A percentile compares a stretch with the other conserved stretches of the same genome.
These are phyloP conservation scores for Cerceris ruficornis DNA, from an alignment of 2,888 invertebrate genomes.

Conservation along the genomic window DNA sequence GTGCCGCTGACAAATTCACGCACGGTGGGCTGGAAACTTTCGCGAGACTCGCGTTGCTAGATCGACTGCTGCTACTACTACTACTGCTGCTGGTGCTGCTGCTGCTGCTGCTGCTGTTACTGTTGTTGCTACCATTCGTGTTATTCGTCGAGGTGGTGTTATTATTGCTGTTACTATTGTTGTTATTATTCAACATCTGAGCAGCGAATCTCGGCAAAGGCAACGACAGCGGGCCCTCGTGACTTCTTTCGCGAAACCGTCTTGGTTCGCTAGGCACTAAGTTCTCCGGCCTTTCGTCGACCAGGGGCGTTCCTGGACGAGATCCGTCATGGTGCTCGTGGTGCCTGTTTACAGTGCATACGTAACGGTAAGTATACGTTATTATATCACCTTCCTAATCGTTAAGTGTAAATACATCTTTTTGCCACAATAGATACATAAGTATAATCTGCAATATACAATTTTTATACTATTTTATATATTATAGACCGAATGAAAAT, in stretches of 20 bases:
- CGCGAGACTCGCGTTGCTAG: slow-evolving; percentile 65
- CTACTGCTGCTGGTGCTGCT: slow-evolving; percentile 73
- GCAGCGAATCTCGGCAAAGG: slow-evolving; percentile 95
- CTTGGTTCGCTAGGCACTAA: slow-evolving; percentile 89
- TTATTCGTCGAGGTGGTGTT: slow-evolving; percentile 72
- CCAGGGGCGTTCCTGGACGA: slow-evolving; percentile 92
- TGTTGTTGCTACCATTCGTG: slow-evolving; percentile 72
- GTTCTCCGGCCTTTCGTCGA: slow-evolving; percentile 91
- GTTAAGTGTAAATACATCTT: too few relatives aligned
- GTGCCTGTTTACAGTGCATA: slow-evolving; percentile 74
- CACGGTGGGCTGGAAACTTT: slow-evolving; percentile 81
- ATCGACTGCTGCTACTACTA: slow-evolving; percentile 66
- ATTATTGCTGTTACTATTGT: slow-evolving; percentile 68
- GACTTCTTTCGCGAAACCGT: slow-evolving; percentile 86
- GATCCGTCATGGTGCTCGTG: slow-evolving; percentile 86
- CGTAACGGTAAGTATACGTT: too few relatives aligned
- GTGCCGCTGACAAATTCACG: slow-evolving; percentile 79
- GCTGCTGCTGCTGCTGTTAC: slow-evolving; percentile 62
- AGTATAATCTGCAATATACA: too few relatives aligned
- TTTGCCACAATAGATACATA: too few relatives aligned
- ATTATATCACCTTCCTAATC: too few relatives aligned
- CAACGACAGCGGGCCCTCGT: slow-evolving; percentile 88
- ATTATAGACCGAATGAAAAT: too few relatives aligned
- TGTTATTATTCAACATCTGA: slow-evolving; percentile 83
- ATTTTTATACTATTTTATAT: too few relatives aligned